phyloP scores from a whole-genome alignment of 2,888 invertebrate genomes.

The Cacoxenus indagator region DNA sequence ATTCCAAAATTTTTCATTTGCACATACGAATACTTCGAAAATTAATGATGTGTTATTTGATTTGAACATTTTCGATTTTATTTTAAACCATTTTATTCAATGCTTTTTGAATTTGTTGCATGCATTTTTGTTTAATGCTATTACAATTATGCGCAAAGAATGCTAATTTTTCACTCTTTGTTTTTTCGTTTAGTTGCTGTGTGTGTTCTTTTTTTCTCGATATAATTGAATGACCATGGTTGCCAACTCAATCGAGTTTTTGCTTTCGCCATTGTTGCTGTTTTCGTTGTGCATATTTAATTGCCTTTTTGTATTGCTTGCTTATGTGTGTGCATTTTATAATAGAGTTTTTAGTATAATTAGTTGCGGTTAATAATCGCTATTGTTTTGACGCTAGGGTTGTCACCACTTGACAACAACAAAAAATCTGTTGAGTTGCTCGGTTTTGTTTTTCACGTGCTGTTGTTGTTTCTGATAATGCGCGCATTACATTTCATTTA shows the following conservation, averaged over 20 bases:
- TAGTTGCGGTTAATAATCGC: conserved; percentile 21
- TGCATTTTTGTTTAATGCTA: conserved; percentile 14
- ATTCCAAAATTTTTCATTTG: neutral
- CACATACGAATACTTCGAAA: conserved; percentile 14
- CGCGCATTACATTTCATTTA: neutral
- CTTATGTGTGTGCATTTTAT: conserved; percentile 4
- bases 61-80: neutral
- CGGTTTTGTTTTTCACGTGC: neutral
- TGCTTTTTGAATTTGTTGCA: neutral
- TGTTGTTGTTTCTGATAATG: neutral
- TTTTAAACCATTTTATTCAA: neutral
- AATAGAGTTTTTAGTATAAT: conserved; percentile 22
- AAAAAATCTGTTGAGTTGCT: neutral
- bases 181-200: conserved; percentile 6
- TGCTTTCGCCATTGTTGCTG: neutral
- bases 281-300: conserved; percentile 18
- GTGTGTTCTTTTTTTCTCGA: neutral
- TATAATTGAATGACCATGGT: conserved; percentile 5
- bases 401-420: conserved; percentile 14
- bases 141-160: conserved; percentile 15
- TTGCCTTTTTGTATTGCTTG: conserved; percentile 15
- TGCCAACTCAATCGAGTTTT: conserved; percentile 8
- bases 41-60: conserved; percentile 38
- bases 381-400: conserved; percentile 12
- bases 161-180: neutral